Evolutionary conservation across 2,797 vertebrate species (phyloP).

Genomic region (Sebastes paucispinis): DNA sequence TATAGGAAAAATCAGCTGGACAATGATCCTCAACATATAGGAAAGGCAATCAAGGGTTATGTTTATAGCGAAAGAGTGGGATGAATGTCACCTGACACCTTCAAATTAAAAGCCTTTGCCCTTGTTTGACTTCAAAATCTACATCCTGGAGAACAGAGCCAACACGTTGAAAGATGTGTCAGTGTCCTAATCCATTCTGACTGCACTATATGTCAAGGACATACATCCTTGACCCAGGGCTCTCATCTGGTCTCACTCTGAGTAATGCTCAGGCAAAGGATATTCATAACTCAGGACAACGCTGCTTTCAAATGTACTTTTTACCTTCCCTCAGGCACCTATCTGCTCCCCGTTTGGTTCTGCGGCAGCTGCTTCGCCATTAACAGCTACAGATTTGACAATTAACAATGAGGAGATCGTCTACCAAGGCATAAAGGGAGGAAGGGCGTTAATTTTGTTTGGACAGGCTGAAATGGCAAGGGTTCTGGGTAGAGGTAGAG

Average conservation of each 20-base stretch:
- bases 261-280: slow-evolving; percentile 13
- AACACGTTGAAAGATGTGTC: slow-evolving; percentile 21
- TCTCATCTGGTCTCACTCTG: slow-evolving; percentile 11
- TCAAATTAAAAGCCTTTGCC: background rate
- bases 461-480: slow-evolving; percentile 3
- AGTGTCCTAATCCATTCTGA: slow-evolving; percentile 27
- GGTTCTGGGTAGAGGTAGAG: background rate
- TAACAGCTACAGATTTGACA: slow-evolving; percentile 20
- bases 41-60: background rate
- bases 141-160: background rate
- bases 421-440: background rate
- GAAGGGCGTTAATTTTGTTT: slow-evolving; percentile 20
- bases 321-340: slow-evolving; percentile 6
- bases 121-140: slow-evolving; percentile 16
- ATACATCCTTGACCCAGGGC: slow-evolving; percentile 28
- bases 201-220: slow-evolving; percentile 25
- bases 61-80: background rate
- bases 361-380: background rate
- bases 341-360: background rate
- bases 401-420: slow-evolving; percentile 1
- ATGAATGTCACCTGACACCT: background rate
- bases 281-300: slow-evolving; percentile 8
- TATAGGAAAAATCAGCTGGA: background rate
- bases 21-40: background rate
- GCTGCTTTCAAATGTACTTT: slow-evolving; percentile 13